A percentile compares a stretch with the other conserved stretches of the same genome.
phyloP scores from a whole-genome alignment of 92 coral and sea anemone genomes.

The Palythoa heliodiscus region DNA sequence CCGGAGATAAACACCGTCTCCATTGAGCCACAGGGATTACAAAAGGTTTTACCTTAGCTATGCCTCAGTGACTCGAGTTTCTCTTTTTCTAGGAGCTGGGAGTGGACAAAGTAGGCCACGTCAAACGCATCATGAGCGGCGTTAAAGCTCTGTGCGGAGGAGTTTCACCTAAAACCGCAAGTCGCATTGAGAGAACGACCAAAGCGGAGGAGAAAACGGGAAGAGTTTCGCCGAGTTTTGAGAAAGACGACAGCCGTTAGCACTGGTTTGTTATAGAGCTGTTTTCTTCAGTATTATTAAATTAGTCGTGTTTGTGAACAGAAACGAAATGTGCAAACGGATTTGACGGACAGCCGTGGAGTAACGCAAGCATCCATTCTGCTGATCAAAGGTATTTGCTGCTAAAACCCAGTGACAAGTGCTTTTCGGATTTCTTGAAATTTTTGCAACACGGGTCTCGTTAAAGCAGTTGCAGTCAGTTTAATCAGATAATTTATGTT shows the following conservation, averaged over 20 bases:
- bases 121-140: slow-evolving; percentile 88
- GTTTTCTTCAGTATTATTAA: not conserved
- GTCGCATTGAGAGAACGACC: slow-evolving; percentile 77
- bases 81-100: slow-evolving; percentile 69
- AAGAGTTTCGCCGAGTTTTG: slow-evolving; percentile 50
- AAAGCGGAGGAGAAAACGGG: slow-evolving; percentile 78
- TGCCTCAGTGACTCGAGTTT: not conserved
- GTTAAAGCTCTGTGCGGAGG: slow-evolving; percentile 92
- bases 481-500: too few species aligned
- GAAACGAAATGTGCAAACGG: not conserved
- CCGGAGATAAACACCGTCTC: not conserved
- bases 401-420: not conserved
- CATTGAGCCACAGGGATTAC: not conserved
- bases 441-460: too few species aligned
- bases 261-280: not conserved
- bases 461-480: too few species aligned
- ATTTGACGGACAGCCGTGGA: not conserved
- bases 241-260: slow-evolving; percentile 81
- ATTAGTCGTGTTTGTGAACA: not conserved
- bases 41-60: too few species aligned
- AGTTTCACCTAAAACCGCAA: slow-evolving; percentile 69
- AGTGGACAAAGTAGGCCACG: slow-evolving; percentile 90
- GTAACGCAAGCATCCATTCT: not conserved
- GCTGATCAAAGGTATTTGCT: not conserved
- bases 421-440: too few species aligned